Percentiles rank a stretch among this genome's conserved stretches.
phyloP scores from a whole-genome alignment of 2,888 invertebrate genomes.

The Lamellibrachia columna region DNA sequence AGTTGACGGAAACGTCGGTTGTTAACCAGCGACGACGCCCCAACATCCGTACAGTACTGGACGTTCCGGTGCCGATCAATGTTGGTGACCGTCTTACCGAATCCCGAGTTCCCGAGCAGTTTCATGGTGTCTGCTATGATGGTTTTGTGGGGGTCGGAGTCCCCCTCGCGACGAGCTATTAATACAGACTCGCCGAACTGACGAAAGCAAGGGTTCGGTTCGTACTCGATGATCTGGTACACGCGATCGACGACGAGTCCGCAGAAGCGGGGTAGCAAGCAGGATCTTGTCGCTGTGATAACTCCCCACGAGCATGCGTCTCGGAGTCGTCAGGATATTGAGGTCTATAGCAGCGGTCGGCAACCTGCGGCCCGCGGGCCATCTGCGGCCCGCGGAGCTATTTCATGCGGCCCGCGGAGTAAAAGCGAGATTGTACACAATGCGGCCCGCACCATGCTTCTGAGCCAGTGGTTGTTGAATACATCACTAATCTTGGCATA shows the following conservation, averaged over 20 bases:
- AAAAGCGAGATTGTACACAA: too few species aligned
- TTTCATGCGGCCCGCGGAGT: too few species aligned
- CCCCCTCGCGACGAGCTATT: neutral
- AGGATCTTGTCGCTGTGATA: conserved; percentile 13
- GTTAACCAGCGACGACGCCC: neutral
- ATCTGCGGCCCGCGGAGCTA: too few species aligned
- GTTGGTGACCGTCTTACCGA: conserved; percentile 25
- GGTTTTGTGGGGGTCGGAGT: conserved; percentile 8
- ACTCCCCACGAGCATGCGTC: conserved; percentile 26
- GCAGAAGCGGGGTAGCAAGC: conserved; percentile 34
- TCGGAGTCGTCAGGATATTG: neutral
- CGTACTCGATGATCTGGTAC: neutral
- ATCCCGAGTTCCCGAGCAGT: conserved; percentile 26
- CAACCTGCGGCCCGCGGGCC: too few species aligned
- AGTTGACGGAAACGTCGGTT: neutral
- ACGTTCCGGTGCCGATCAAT: conserved; percentile 25
- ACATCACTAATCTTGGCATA: too few species aligned
- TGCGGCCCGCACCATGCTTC: too few species aligned
- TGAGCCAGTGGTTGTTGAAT: too few species aligned
- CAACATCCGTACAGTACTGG: neutral
- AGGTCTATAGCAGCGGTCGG: too few species aligned
- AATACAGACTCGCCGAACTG: neutral
- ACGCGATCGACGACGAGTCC: neutral
- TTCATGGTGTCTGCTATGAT: conserved; percentile 22
- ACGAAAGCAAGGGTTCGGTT: neutral